Conservation (phyloP, 2,797 vertebrate species). For the Leptoclinus maculatus region DNA sequence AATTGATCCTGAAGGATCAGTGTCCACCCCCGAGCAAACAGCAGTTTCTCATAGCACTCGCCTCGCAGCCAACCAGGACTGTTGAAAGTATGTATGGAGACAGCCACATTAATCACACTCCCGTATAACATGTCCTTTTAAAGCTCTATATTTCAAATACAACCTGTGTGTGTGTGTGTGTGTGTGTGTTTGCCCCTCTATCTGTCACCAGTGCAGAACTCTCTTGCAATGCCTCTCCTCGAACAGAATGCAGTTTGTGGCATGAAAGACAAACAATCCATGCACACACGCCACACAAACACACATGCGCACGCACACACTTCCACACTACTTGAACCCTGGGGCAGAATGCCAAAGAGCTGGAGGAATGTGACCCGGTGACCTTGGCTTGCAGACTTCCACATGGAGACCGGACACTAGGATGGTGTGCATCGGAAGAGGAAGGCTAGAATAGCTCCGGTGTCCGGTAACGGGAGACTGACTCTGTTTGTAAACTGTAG, state of each 20-base stretch:
- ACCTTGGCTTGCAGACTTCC: slow-evolving; percentile 83
- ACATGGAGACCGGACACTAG: slow-evolving; percentile 78
- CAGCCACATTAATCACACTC: slow-evolving; percentile 61
- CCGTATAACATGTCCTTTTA: slow-evolving; percentile 55
- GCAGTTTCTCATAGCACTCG: slow-evolving; percentile 60
- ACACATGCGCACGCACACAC: slow-evolving; percentile 52
- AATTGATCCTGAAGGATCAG: slow-evolving; percentile 69
- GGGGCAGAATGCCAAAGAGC: slow-evolving; percentile 80
- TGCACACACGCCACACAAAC: slow-evolving; percentile 38
- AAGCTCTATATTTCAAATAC: slow-evolving; percentile 61
- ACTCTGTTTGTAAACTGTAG: slow-evolving; percentile 82
- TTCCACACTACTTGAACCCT: slow-evolving; percentile 78
- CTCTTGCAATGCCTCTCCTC: slow-evolving; percentile 50
- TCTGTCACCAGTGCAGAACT: slow-evolving; percentile 50
- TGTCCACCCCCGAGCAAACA: slow-evolving; percentile 61
- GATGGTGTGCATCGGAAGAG: slow-evolving; percentile 74
- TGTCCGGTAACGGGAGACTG: slow-evolving; percentile 80
- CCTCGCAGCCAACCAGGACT: slow-evolving; percentile 46
- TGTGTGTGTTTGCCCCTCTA: slow-evolving; percentile 31
- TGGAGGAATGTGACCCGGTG: slow-evolving; percentile 85
- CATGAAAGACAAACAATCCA: slow-evolving; percentile 69
- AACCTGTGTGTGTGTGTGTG: slow-evolving; percentile 26
- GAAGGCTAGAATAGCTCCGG: slow-evolving; percentile 83
- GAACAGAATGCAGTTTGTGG: slow-evolving; percentile 63
- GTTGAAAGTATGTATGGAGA: slow-evolving; percentile 50